Base-by-base conservation (phyloP, 2,797 vertebrate species). In the Acanthurus leucopareius region DNA sequence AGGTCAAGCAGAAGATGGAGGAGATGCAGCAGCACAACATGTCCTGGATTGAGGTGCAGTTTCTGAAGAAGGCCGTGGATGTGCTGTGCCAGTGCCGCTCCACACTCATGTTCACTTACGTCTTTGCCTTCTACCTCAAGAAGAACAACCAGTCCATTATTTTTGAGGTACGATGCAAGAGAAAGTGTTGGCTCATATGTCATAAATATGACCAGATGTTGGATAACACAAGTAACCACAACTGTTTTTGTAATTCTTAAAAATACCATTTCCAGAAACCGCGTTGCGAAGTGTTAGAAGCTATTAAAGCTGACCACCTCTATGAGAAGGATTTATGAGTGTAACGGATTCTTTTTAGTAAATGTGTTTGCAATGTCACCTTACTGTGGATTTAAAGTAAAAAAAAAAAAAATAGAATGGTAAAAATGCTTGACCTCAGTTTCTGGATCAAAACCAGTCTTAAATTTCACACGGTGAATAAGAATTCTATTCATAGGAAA, bases 121-220 rank as follows among this genome's bases (percentile, higher is more conserved):
- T 99, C 95, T 99, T 99, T 93, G 98, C 98, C 95, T 99, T 99
- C 98, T 99, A 99, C 98, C 98, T 99, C 98, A 99, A 98, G 96
- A 99, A 99, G 97, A 99, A 99, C 96, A 99, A 99, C 96, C 98
- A 99, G 96, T 99, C 98, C 95, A 99, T 99, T 95, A 99, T 99
- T 95, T 99, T 99, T 93, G 98, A 99, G 98, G 98, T 99, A 94
- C 25, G 78, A 16, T 38, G 19, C 20, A 48, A 63, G 5, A 8
- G 0, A 48, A 45, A 3, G 59, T 53, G 15, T 75, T 83, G 20
- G 10, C 5, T 71, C 3, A 17, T 2, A 7, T 75, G 19, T 56
- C 17, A 47, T 16, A 20, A 52, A 35, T 48, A 15, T 48, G 22
- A 51, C 8, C 17, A 62, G 16, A 44, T 54, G 14, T 9, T 59